phyloP scores from a whole-genome alignment of 2,888 invertebrate species.

The Synanthedon vespiformis region DNA sequence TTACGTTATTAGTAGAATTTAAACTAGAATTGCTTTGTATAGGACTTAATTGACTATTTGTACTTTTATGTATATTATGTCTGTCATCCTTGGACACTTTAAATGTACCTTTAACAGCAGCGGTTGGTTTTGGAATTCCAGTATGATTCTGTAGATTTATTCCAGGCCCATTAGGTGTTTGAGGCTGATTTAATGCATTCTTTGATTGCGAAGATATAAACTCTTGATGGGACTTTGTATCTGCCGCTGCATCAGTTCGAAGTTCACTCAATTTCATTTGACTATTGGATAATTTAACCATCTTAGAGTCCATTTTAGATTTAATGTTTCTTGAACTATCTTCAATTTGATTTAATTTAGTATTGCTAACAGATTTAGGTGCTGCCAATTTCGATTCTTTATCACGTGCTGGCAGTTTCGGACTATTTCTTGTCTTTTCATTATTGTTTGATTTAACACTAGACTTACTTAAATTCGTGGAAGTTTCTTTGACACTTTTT shows the following conservation, averaged over 20 bases:
- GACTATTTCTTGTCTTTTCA: slow-evolving; percentile 60
- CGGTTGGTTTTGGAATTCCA: slow-evolving; percentile 91
- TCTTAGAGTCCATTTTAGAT: slow-evolving; percentile 47
- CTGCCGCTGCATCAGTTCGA: slow-evolving; percentile 28
- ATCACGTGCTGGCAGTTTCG: slow-evolving; percentile 53
- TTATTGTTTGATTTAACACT: slow-evolving; percentile 43
- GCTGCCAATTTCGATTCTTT: slow-evolving; percentile 66
- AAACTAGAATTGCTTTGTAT: slow-evolving; percentile 70
- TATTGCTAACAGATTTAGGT: slow-evolving; percentile 61
- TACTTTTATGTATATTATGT: slow-evolving; percentile 66
- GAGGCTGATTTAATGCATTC: slow-evolving; percentile 26
- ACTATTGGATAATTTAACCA: slow-evolving; percentile 60
- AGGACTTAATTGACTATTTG: slow-evolving; percentile 68
- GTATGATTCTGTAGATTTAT: slow-evolving; percentile 46
- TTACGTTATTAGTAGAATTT: slow-evolving; percentile 64
- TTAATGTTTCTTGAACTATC: slow-evolving; percentile 47
- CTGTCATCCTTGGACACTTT: slow-evolving; percentile 75
- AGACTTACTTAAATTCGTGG: slow-evolving; percentile 45
- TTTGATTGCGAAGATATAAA: slow-evolving; percentile 23
- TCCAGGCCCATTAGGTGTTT: slow-evolving; percentile 57
- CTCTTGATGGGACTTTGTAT: slow-evolving; percentile 31
- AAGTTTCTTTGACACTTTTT: slow-evolving; percentile 55
- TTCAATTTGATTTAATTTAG: slow-evolving; percentile 60
- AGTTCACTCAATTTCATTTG: slow-evolving; percentile 54
- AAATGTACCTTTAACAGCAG: slow-evolving; percentile 90